Evolutionary conservation across 2,888 invertebrate species (phyloP).

Genomic region (Sarcophaga variegata): DNA sequence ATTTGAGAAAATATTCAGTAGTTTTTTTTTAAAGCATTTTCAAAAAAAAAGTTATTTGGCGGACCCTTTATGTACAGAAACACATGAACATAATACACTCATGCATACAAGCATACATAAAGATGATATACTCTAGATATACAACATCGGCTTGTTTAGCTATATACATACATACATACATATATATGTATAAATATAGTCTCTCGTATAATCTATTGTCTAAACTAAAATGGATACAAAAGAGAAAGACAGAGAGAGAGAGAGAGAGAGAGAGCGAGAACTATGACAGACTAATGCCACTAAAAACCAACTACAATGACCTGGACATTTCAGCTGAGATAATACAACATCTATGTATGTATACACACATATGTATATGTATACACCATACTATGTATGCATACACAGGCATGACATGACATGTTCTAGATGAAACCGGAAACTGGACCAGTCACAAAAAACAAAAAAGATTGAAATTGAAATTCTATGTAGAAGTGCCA

Average conservation of each 20-base stretch:
- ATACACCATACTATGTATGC: no score
- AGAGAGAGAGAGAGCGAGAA: not conserved
- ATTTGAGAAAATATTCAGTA: no score
- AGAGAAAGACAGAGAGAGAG: no score
- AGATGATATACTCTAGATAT: not conserved
- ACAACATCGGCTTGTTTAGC: not conserved
- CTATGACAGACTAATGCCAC: not conserved
- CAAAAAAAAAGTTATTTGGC: no score
- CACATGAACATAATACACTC: not conserved
- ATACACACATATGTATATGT: no score
- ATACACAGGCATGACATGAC: not conserved
- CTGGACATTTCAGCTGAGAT: conserved; percentile 11
- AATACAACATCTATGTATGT: no score
- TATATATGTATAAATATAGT: not conserved
- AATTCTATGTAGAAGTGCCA: not conserved
- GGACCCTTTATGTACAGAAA: not conserved
- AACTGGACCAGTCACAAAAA: not conserved
- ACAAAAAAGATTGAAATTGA: not conserved
- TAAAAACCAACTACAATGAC: conserved; percentile 29
- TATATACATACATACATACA: not conserved
- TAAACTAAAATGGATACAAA: not conserved
- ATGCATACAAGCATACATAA: not conserved
- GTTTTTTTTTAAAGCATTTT: no score
- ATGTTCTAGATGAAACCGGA: not conserved
- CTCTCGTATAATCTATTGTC: not conserved